Conservation (phyloP, 2,888 invertebrate species). For the Hyposoter dolosus region DNA sequence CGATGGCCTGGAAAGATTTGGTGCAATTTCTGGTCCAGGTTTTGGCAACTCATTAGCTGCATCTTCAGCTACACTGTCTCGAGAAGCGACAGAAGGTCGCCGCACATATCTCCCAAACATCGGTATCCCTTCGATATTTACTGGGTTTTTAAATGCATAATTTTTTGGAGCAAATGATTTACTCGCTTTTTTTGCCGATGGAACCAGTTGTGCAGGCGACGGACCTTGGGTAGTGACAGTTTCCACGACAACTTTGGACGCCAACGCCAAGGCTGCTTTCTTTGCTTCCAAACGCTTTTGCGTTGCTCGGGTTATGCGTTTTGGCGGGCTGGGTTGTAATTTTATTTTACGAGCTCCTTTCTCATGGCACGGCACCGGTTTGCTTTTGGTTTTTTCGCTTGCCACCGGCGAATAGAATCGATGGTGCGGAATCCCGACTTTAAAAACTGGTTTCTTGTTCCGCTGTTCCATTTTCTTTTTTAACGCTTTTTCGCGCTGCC, state of each 20-base stretch:
- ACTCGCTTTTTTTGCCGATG: slow-evolving; percentile 19
- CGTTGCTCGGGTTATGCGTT: slow-evolving; percentile 78
- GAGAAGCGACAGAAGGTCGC: not conserved
- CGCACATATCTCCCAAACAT: slow-evolving; percentile 72
- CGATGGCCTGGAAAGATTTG: not conserved
- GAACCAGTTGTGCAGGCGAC: not conserved
- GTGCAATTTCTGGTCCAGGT: not conserved
- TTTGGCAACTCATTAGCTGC: not conserved
- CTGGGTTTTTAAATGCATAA: slow-evolving; percentile 86
- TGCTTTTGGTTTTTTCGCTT: slow-evolving; percentile 14
- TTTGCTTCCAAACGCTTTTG: slow-evolving; percentile 76
- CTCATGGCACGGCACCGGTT: slow-evolving; percentile 45
- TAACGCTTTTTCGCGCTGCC: slow-evolving; percentile 75
- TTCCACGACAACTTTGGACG: not conserved
- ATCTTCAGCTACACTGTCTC: not conserved
- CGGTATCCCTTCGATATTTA: slow-evolving; percentile 73
- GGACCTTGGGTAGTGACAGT: not conserved
- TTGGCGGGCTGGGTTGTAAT: slow-evolving; percentile 42
- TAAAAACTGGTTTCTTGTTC: slow-evolving; percentile 77
- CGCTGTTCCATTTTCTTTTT: slow-evolving; percentile 71
- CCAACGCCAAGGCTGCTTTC: not conserved
- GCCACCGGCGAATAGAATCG: slow-evolving; percentile 75
- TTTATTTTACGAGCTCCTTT: slow-evolving; percentile 23
- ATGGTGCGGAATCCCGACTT: slow-evolving; percentile 79
- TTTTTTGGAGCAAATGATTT: slow-evolving; percentile 86